Evolutionary conservation across 1,140 invertebrate species (phyloP).

Genomic region (Eumaeus atala): DNA sequence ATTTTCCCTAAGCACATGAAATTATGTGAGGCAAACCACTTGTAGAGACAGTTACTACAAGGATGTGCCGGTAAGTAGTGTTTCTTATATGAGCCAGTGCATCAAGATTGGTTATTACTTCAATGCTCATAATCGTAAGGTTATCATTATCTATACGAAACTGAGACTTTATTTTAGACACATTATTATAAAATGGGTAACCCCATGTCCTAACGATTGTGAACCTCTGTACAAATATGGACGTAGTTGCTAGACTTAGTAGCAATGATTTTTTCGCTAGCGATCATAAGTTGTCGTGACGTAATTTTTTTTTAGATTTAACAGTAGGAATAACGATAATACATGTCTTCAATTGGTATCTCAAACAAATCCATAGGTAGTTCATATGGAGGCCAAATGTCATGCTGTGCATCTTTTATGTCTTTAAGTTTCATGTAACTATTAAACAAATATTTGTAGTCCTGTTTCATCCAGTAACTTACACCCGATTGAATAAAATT

Average conservation of each 20-base stretch:
- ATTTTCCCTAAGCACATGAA: not conserved
- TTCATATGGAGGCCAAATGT: no score
- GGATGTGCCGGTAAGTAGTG: constrained; percentile 2
- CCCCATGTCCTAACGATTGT: not conserved
- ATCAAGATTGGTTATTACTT: not conserved
- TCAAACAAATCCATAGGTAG: no score
- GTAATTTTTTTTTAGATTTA: no score
- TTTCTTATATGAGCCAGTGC: not conserved
- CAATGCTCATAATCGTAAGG: constrained; percentile 4
- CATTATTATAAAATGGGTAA: not conserved
- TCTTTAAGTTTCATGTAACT: no score
- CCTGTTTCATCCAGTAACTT: no score
- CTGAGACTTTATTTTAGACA: not conserved
- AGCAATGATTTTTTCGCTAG: not conserved
- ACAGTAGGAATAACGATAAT: no score
- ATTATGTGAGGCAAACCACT: constrained; percentile 4
- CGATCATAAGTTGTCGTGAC: not conserved
- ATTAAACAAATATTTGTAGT: no score
- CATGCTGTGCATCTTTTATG: no score
- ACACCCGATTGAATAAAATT: no score
- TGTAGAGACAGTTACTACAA: constrained; percentile 5
- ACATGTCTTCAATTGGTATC: no score
- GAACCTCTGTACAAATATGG: not conserved
- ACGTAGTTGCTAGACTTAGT: not conserved
- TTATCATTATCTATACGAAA: not conserved